Evolutionary conservation across 2,888 invertebrate species (phyloP), one percentile per base, ranked within the genome.

Genomic region (Lasioglossum marginatum): DNA sequence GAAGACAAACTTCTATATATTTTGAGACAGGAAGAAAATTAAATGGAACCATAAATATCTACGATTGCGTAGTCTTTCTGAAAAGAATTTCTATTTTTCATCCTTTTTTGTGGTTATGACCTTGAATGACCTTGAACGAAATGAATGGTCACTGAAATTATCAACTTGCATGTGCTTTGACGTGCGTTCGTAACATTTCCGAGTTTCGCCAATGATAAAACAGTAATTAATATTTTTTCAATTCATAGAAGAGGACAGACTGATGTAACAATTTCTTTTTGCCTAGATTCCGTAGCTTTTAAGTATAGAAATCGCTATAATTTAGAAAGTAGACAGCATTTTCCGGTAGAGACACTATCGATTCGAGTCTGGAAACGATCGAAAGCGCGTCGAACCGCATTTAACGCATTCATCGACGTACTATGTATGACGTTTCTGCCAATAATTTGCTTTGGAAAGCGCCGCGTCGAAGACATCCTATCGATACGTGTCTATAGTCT

Each of bases 351-450:
- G 27, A 14, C 14, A 27, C 14, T 31, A 31, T 63, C 63, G 31
- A 63, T 31, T 63, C 27, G 63, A 16, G 63, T 1, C 66, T 34
- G 66, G 66, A 31, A 66, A 19, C 66, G 31, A 31, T 66, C 19
- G 34, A 66, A 34, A 34, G 34, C 66, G 66, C 66, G 66, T 31
- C 66, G 34, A 34, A 66, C 66, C 34, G 19, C 8, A 3, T 66
- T 66, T 66, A 66, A 66, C 34, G 66, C 66, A 48, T 79, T 79
- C 40, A 14, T 52, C 81, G 57, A 80, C 45, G 77, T 27, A 19
- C 85, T 63, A 68, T 76, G 79, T 63, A 68, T 76, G 79, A 57
- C 82, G n/a, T 84, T 70, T 78, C 78, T 88, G 89, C 37, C 81
- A 73, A 89, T 89, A 78, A 23, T 43, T 75, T 75, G 43, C 34